phyloP scores from a whole-genome alignment of 2,113 vertebrate genomes.

The Zapornia atra region DNA sequence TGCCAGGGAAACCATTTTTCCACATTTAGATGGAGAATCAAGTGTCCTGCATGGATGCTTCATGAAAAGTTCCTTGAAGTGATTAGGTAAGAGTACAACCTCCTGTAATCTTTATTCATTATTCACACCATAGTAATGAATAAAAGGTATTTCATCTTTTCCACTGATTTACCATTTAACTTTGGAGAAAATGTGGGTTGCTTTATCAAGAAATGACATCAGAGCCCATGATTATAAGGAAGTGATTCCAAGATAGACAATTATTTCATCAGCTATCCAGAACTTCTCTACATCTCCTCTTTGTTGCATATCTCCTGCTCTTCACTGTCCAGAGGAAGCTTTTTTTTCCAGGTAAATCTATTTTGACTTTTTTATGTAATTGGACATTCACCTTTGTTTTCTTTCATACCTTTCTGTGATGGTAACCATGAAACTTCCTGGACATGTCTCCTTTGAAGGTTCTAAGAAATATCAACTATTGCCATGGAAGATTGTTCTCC shows the following conservation, averaged over 20 bases:
- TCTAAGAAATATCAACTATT: neutral
- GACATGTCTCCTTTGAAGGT: neutral
- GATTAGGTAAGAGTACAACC: neutral
- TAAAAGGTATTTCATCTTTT: neutral
- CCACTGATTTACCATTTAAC: neutral
- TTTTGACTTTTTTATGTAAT: neutral
- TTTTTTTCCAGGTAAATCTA: neutral
- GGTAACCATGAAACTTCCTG: neutral
- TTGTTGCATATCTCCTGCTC: neutral
- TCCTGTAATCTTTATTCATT: neutral
- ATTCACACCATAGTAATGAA: neutral
- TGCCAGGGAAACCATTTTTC: neutral
- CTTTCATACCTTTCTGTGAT: neutral
- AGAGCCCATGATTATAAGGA: neutral
- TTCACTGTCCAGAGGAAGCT: neutral
- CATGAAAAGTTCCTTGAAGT: neutral
- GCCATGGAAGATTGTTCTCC: neutral
- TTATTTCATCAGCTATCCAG: neutral
- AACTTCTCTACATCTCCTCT: neutral
- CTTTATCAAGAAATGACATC: neutral
- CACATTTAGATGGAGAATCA: neutral
- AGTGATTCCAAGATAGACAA: neutral
- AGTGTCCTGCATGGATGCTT: neutral
- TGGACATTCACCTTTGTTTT: neutral
- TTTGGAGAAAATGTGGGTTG: neutral